phyloP scores from a whole-genome alignment of 2,888 invertebrate species.

The Onchidella celtica region DNA sequence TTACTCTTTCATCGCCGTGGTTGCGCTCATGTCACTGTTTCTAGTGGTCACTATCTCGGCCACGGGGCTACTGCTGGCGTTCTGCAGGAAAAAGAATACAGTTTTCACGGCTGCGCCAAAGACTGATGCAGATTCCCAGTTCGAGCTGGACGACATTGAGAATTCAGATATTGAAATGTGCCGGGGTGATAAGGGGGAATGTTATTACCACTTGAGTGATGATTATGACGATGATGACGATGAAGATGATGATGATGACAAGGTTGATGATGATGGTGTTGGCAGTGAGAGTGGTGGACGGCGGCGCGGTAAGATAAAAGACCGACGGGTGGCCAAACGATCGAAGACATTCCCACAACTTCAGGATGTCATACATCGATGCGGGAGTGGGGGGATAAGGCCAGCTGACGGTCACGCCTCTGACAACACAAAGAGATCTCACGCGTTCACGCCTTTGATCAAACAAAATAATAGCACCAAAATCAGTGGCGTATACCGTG shows the following conservation, averaged over 20 bases:
- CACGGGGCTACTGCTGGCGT: constrained; percentile 71
- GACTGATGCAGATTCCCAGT: constrained; percentile 65
- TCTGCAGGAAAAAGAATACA: constrained; percentile 77
- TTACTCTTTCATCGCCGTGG: constrained; percentile 60
- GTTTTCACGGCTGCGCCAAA: constrained; percentile 70
- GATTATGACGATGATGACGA: constrained; percentile 16
- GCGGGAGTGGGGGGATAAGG: not conserved
- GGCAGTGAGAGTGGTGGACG: not conserved
- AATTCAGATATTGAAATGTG: constrained; percentile 65
- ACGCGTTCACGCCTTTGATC: constrained; percentile 10
- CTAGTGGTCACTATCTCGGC: constrained; percentile 71
- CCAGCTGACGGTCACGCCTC: too few species aligned
- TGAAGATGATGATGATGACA: not conserved
- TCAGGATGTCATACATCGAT: not conserved
- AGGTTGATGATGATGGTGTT: not conserved
- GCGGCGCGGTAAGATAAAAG: not conserved
- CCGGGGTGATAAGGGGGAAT: constrained; percentile 31
- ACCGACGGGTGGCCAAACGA: not conserved
- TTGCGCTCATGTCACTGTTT: constrained; percentile 73
- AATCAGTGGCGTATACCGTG: not conserved
- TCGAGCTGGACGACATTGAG: constrained; percentile 73
- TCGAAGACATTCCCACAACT: constrained; percentile 30
- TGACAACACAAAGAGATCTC: not conserved
- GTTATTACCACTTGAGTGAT: constrained; percentile 41
- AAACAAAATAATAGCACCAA: not conserved